Evolutionary conservation across 2,113 vertebrate species (phyloP).

Genomic region (Aphyosemion australe): DNA sequence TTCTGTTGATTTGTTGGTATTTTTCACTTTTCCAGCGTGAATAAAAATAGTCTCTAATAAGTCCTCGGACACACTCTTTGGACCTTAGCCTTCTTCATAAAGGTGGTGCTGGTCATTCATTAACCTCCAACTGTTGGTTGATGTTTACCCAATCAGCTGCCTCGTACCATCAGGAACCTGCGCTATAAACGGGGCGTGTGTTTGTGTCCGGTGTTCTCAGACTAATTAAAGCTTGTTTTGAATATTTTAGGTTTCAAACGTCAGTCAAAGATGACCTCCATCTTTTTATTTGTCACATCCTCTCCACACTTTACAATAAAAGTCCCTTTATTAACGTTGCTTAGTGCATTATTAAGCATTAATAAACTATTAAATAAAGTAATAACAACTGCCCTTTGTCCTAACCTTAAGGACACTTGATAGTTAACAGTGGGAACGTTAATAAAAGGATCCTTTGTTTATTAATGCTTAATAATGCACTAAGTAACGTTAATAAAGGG

Average conservation of each 20-base stretch:
- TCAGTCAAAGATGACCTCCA: too few species aligned
- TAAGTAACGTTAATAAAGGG: too few species aligned
- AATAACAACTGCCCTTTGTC: too few species aligned
- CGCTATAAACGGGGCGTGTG: conserved; percentile 29
- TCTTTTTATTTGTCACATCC: not conserved
- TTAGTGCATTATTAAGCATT: too few species aligned
- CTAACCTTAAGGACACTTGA: too few species aligned
- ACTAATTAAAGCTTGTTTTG: too few species aligned
- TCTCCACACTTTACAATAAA: too few species aligned
- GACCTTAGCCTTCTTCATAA: conserved; percentile 55
- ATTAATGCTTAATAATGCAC: too few species aligned
- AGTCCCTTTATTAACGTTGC: too few species aligned
- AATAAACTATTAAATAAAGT: too few species aligned
- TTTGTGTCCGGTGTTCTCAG: conserved; percentile 7
- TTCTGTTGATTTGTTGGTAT: not conserved
- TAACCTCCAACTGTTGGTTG: conserved; percentile 35
- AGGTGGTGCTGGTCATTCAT: conserved; percentile 39
- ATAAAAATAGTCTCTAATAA: not conserved
- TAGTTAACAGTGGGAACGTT: too few species aligned
- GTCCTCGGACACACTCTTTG: conserved; percentile 11
- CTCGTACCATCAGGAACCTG: not conserved
- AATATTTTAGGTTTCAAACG: not conserved
- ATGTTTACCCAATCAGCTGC: conserved; percentile 15
- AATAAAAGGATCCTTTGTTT: too few species aligned
- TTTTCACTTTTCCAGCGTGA: conserved; percentile 14